A percentile compares a stretch with the other conserved stretches of the same genome.
Evolutionary conservation across 1,140 invertebrate species (phyloP).

Genomic region (Helicoverpa armigera): DNA sequence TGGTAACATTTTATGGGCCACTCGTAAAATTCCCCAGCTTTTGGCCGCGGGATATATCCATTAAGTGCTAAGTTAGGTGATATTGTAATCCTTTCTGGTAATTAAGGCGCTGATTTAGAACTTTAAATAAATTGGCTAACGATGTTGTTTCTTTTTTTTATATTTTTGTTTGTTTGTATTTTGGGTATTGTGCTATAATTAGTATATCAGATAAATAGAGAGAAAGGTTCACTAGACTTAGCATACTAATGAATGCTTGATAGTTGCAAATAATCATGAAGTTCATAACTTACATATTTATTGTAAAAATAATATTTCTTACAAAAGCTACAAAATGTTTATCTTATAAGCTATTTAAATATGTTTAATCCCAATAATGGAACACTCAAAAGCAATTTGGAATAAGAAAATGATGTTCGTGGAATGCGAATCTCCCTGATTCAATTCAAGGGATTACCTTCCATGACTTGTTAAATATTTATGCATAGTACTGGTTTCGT

Average conservation of each 20-base stretch:
- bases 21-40: constrained; percentile 56
- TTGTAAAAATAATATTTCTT: too few species aligned
- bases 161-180: too few species aligned
- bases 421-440: constrained; percentile 52
- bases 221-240: too few species aligned
- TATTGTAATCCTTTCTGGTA: constrained; percentile 32
- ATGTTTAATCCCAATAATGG: neutral
- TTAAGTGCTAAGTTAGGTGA: constrained; percentile 39
- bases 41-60: constrained; percentile 42
- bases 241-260: neutral
- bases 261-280: too few species aligned
- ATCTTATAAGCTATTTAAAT: too few species aligned
- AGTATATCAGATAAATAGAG: too few species aligned
- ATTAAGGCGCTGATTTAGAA: constrained; percentile 39
- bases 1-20: constrained; percentile 59
- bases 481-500: constrained; percentile 56
- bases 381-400: constrained; percentile 23
- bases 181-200: too few species aligned
- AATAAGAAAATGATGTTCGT: constrained; percentile 58
- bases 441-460: constrained; percentile 59
- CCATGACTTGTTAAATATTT: constrained; percentile 63
- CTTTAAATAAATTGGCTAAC: constrained; percentile 1
- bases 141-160: constrained; percentile 15
- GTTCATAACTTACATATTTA: too few species aligned
- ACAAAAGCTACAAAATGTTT: too few species aligned